Evolutionary conservation across 2,113 vertebrate genomes (phyloP), one percentile per base, ranked within the genome.

Genomic region (Budorcas taxicolor): DNA sequence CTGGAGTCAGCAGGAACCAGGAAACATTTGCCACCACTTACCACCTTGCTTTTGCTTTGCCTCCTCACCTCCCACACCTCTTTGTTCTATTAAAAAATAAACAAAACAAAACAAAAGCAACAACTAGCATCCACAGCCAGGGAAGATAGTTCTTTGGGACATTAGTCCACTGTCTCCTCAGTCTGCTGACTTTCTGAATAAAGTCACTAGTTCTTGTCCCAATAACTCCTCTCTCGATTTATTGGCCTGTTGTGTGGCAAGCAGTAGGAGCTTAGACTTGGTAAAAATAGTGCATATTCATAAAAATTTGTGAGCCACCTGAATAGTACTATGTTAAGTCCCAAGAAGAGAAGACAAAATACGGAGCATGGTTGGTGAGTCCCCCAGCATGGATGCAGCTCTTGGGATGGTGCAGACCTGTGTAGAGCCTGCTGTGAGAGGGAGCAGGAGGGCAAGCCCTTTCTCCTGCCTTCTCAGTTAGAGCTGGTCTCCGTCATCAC

Each of bases 371-470:
- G 1, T 57, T 55, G 87, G 11, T 7, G 40, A 45, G 36, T 27
- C 7, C 16, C n/a, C 10, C 9, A 43, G 36, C 57, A 82, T 0
- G n/a, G 27, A 31, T 14, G 14, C 27, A 13, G 31, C 81, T 40
- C 23, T 45, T 10, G 4, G 50, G 15, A 17, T 12, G 9, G 0
- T 6, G 12, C 3, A 85, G 3, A 31, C 4, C 2, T 1, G 9
- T 40, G 8, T 2, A 27, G 2, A 45, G 7, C 6, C 23, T 3
- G 5, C 7, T 4, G 6, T 9, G 17, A 40, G 7, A 31, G 4
- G 3, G 1, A 43, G 6, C 6, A 11, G 12, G 21, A 82, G 31
- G 31, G 12, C 4, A 23, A n/a, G 40, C 33, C 6, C 11, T 62
- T 15, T 11, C 23, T 25, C 47, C 16, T 21, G 12, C 27, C 52